Evolutionary conservation across 2,113 vertebrate species (phyloP), one percentile per base, ranked within the genome.

Genomic region (Bostrychus sinensis): DNA sequence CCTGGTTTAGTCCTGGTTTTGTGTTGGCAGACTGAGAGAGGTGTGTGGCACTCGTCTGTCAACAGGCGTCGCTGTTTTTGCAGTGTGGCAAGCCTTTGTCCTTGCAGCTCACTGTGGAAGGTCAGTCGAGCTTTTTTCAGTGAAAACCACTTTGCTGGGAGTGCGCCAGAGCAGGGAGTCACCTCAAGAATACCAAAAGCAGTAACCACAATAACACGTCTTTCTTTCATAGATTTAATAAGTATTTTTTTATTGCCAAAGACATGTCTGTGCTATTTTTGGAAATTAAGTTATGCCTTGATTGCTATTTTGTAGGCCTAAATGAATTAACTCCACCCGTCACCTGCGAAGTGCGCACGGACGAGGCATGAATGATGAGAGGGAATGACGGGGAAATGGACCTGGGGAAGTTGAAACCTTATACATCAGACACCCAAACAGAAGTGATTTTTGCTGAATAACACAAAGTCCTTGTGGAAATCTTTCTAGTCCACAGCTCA

Each of bases 41-140:
- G 48, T 51, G 25, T 4, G 10, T 51, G 25, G 9, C 25, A 51
- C 25, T n/a, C 23, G 25, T 51, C 48, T 51, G 53, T 88, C 88
- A 62, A 86, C 72, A 88, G 88, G 85, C 62, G 86, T 77, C 86
- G 84, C 85, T 85, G 76, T 88, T 86, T 63, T 63, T 75, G 71
- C 83, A 66, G 78, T n/a, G 48, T 13, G 56, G 57, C 22, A 56
- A 65, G 62, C 57, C 43, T 56, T 34, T 63, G 86, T 81, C 86
- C 84, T 86, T 86, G 85, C 74, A 36, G 71, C 67, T 58, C 57
- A 28, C 59, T 32, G 70, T 38, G 51, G 81, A 86, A 88, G 84
- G 87, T 89, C 86, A 81, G 36, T 28, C 50, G 16, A 26, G 59
- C 34, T 61, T 70, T 68, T 66, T 48, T 72, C 57, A 58, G 50